A percentile compares a stretch with the other conserved stretches of the same genome.
Evolutionary conservation across 2,113 vertebrate genomes (phyloP).

Genomic region (Gymnocephalus cernua): DNA sequence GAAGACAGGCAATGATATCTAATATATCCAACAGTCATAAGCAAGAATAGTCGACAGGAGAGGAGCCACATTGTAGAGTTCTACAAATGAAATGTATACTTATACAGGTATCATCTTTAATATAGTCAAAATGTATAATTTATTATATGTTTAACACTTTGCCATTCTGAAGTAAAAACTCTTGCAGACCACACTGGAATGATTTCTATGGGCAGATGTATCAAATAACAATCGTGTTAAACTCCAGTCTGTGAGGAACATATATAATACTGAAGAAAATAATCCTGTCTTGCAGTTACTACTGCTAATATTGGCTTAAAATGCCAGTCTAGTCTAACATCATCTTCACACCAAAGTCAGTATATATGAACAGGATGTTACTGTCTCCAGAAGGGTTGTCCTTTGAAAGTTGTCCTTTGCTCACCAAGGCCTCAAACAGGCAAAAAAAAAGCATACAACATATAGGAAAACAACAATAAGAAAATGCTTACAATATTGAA

Average conservation of each 20-base stretch:
- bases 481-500: not conserved
- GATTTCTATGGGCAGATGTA: not conserved
- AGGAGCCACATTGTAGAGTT: not conserved
- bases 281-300: not conserved
- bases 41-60: not conserved
- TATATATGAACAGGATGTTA: not conserved
- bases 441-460: not conserved
- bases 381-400: not conserved
- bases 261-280: not conserved
- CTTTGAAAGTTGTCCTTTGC: not conserved
- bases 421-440: not conserved
- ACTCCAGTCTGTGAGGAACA: not conserved
- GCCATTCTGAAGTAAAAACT: not conserved
- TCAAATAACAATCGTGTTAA: not conserved
- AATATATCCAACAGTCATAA: not conserved
- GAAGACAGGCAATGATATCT: not conserved
- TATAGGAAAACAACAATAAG: not conserved
- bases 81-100: not conserved
- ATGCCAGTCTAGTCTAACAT: not conserved
- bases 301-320: slow-evolving; percentile 4
- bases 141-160: not conserved
- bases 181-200: not conserved
- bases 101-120: not conserved
- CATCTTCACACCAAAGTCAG: not conserved
- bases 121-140: not conserved